Percentiles rank a stretch among this genome's conserved stretches.
phyloP scores from a whole-genome alignment of 1,140 invertebrate genomes.

The Bombus cullumanus region DNA sequence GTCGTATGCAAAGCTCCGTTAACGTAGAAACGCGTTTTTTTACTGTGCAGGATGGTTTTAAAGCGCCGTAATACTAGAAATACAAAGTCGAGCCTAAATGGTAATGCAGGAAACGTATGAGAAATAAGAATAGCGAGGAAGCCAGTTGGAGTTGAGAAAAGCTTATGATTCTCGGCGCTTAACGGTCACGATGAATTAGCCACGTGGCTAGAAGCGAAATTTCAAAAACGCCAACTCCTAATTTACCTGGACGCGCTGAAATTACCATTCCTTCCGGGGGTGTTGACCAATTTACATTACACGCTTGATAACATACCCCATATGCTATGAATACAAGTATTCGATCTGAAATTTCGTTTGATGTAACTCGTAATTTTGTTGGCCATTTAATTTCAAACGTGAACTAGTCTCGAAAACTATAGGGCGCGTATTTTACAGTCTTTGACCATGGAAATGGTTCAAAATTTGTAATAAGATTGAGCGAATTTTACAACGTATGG shows the following conservation, averaged over 20 bases:
- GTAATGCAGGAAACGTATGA: neutral
- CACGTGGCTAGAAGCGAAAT: constrained; percentile 11
- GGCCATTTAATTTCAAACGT: neutral
- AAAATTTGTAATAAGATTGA: too few relatives aligned
- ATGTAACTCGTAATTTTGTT: neutral
- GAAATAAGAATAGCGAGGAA: constrained; percentile 22
- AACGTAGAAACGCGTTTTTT: neutral
- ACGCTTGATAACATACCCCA: neutral
- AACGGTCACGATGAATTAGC: neutral
- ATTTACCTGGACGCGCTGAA: neutral
- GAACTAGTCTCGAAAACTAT: neutral
- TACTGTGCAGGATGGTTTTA: neutral
- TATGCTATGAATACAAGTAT: neutral
- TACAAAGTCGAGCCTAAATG: constrained; percentile 11
- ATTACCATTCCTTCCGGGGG: neutral
- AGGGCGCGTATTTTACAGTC: neutral
- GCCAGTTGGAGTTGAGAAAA: neutral
- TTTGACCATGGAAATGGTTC: neutral
- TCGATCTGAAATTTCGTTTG: neutral
- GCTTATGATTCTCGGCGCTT: constrained; percentile 23
- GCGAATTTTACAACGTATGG: too few relatives aligned
- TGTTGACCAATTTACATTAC: neutral
- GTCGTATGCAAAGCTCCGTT: neutral
- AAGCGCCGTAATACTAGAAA: constrained; percentile 4
- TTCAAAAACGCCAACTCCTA: constrained; percentile 22